A percentile compares a stretch with the other conserved stretches of the same genome.
Evolutionary conservation across 2,797 vertebrate species (phyloP).

Genomic region (Pogoniulus pusillus): DNA sequence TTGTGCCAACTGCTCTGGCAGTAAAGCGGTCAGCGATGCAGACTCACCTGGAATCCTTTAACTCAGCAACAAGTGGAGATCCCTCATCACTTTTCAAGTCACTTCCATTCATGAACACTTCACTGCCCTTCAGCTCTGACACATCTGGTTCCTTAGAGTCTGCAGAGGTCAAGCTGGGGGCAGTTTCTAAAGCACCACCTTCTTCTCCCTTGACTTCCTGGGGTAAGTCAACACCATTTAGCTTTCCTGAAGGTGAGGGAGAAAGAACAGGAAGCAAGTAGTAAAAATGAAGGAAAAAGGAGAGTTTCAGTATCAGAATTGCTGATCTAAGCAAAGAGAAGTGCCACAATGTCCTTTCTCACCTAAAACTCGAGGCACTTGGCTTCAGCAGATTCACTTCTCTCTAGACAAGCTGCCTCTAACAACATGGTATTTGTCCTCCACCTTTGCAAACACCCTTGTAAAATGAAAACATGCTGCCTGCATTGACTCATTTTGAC

Average conservation of each 20-base stretch:
- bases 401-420: neutral
- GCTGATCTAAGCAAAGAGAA: neutral
- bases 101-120: slow-evolving; percentile 76
- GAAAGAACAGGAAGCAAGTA: neutral
- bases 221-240: slow-evolving; percentile 35
- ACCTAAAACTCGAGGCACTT: neutral
- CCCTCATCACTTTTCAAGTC: slow-evolving; percentile 74
- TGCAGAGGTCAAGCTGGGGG: neutral
- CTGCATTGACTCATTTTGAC: neutral
- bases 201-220: neutral
- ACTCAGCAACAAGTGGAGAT: slow-evolving; percentile 62
- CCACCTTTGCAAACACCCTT: neutral
- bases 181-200: neutral
- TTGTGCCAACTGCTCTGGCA: neutral
- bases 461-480: neutral
- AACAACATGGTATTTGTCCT: neutral
- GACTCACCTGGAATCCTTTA: slow-evolving; percentile 80
- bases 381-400: neutral
- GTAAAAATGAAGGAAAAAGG: neutral
- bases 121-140: slow-evolving; percentile 29
- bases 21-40: neutral
- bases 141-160: slow-evolving; percentile 17
- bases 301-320: neutral
- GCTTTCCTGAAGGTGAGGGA: slow-evolving; percentile 11
- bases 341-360: neutral